A percentile compares a stretch with the other conserved stretches of the same genome.
Conservation (phyloP, 2,797 vertebrate species). For the Halcyon badia region DNA sequence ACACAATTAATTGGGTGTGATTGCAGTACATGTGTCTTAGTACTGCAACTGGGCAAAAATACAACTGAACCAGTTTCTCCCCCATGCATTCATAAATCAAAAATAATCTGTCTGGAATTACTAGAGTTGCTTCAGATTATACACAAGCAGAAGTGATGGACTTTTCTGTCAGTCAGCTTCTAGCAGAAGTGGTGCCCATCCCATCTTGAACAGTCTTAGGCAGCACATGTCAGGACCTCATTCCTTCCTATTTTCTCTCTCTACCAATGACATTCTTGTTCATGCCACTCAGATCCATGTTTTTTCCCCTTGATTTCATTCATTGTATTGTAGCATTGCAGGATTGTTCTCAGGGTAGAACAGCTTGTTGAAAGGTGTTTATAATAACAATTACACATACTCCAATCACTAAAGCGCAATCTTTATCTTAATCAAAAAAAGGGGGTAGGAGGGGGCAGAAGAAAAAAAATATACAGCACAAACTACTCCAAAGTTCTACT, state of each 20-base stretch:
- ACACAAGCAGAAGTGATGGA: neutral
- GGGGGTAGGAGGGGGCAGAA: neutral
- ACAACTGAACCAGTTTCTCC: neutral
- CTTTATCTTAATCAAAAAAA: conserved; percentile 82
- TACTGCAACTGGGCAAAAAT: neutral
- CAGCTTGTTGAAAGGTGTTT: conserved; percentile 70
- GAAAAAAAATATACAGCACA: conserved; percentile 67
- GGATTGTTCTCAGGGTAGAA: conserved; percentile 50
- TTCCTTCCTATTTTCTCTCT: conserved; percentile 13
- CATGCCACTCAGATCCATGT: neutral
- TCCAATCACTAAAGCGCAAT: conserved; percentile 72
- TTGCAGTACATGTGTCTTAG: neutral
- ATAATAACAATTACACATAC: conserved; percentile 75
- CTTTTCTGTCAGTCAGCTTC: neutral
- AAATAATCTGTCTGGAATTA: neutral
- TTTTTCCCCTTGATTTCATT: conserved; percentile 60
- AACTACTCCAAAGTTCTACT: conserved; percentile 85
- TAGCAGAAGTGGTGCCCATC: neutral
- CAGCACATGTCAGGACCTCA: neutral
- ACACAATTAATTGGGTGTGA: neutral
- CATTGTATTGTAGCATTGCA: conserved; percentile 33
- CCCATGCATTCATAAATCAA: neutral
- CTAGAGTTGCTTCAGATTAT: neutral
- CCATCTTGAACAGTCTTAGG: neutral
- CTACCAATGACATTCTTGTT: conserved; percentile 14